Percentiles rank a stretch among this genome's conserved stretches.
These are phyloP conservation scores for Cacatua alba DNA, from an alignment of 2,113 vertebrate species.

Conservation along the genomic window DNA sequence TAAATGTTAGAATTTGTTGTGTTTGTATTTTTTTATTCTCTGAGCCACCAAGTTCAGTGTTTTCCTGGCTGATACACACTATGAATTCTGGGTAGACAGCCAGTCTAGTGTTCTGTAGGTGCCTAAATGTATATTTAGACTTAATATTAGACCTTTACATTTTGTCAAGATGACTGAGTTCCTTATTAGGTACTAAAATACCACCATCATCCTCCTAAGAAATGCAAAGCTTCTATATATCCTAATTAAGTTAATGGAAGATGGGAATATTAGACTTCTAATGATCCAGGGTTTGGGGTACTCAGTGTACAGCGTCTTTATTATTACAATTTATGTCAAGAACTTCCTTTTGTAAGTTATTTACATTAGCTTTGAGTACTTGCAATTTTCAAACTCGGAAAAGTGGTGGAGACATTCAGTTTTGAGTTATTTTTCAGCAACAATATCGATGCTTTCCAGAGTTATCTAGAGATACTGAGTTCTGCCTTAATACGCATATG, in stretches of 20 bases:
- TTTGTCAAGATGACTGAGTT: background rate
- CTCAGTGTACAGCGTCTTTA: background rate
- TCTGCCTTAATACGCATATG: background rate
- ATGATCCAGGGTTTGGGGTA: background rate
- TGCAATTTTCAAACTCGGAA: background rate
- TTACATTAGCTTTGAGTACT: background rate
- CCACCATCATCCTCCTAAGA: background rate
- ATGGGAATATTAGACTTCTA: background rate
- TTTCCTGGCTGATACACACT: background rate
- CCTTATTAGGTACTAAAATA: background rate
- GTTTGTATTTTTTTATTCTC: background rate
- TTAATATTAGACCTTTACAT: background rate
- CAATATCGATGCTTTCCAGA: background rate
- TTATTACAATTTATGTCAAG: background rate
- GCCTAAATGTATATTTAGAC: background rate
- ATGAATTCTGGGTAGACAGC: background rate
- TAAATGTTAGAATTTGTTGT: background rate
- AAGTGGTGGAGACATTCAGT: background rate
- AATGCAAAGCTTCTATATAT: background rate
- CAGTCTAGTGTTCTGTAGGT: background rate
- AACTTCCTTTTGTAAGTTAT: background rate
- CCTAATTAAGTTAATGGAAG: background rate
- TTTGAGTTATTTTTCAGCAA: background rate
- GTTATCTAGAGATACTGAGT: background rate
- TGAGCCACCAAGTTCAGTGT: background rate